phyloP scores from a whole-genome alignment of 2,797 vertebrate genomes.

The Lithobates sylvaticus region DNA sequence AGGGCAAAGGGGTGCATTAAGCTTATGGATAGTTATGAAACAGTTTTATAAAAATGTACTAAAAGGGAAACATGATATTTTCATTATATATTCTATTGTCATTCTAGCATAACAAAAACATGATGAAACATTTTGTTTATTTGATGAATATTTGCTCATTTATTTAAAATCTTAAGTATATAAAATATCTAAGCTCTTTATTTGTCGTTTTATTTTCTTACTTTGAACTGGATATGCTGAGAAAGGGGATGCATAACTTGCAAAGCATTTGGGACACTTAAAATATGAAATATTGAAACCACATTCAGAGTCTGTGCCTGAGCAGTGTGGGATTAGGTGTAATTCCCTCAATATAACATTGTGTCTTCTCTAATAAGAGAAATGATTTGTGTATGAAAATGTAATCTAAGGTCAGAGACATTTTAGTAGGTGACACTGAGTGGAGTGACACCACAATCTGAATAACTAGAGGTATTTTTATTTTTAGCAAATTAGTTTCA shows the following conservation, averaged over 20 bases:
- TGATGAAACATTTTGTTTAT: neutral
- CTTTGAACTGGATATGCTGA: neutral
- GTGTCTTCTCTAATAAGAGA: constrained; percentile 8
- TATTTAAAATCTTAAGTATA: neutral
- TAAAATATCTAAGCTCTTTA: neutral
- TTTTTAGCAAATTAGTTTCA: neutral
- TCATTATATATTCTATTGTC: neutral
- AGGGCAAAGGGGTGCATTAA: no score
- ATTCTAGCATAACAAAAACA: neutral
- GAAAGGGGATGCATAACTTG: neutral
- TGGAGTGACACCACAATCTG: neutral
- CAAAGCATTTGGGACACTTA: neutral
- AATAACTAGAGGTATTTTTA: neutral
- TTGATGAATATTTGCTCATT: neutral
- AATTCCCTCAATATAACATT: constrained; percentile 32
- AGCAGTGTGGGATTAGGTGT: constrained; percentile 28
- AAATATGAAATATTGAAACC: constrained; percentile 22
- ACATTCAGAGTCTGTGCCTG: constrained; percentile 8
- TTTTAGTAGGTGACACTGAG: constrained; percentile 25
- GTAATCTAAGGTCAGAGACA: constrained; percentile 20
- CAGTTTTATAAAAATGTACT: no score
- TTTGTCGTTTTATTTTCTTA: neutral
- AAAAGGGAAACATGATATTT: neutral
- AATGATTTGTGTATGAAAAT: constrained; percentile 15
- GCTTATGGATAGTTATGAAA: no score